Base-by-base conservation (phyloP, 1,140 invertebrate species). In the Solenopsis invicta region DNA sequence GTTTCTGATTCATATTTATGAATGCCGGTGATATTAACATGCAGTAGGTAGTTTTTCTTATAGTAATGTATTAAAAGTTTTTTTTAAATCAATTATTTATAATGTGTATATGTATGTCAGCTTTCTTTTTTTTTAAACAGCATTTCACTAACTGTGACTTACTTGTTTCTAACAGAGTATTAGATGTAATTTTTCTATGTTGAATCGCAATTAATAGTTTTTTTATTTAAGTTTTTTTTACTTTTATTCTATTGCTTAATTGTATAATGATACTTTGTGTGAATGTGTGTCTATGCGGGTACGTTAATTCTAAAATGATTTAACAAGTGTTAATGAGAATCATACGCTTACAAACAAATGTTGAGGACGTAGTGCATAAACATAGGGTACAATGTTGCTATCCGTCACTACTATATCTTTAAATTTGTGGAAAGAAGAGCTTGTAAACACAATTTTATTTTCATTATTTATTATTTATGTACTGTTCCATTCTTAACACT, bases 1-100 rank as follows among this genome's bases (percentile, higher is more conserved):
- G 12, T 13, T 29, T 29, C 29, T 29, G 29, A 29, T 29, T 29
- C 29, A 29, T 29, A 29, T 29, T 21, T 59, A 5, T 4, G 24
- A 29, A 99, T 94, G 97, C 97, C n/a, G n/a, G n/a, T n/a, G 45
- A 92, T 99, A 24, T 96, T 99, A n/a, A 96, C 98, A 98, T 93
- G 94, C 96, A 90, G 94, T 96, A 96, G 97, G 97, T 97, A 96
- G 87, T 69, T 61, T 74, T 29, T 61, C 9, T 50, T 41, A 56
- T 21, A 29, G 3, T 6, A 29, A 21, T 21, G 13, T 52, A 9
- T 29, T 67, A 29, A 24, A 54, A 62, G 13, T 62, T 41, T 16
- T 37, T 1, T 59, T 8, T 75, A n/a, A 10, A 18, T n/a, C n/a
- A n/a, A n/a, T n/a, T 12, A n/a, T n/a, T 48, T 48, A 8, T 61